Percentiles rank a stretch among this genome's conserved stretches.
These are phyloP conservation scores for Melieria crassipennis DNA, from an alignment of 2,888 invertebrate species.

Conservation along the genomic window DNA sequence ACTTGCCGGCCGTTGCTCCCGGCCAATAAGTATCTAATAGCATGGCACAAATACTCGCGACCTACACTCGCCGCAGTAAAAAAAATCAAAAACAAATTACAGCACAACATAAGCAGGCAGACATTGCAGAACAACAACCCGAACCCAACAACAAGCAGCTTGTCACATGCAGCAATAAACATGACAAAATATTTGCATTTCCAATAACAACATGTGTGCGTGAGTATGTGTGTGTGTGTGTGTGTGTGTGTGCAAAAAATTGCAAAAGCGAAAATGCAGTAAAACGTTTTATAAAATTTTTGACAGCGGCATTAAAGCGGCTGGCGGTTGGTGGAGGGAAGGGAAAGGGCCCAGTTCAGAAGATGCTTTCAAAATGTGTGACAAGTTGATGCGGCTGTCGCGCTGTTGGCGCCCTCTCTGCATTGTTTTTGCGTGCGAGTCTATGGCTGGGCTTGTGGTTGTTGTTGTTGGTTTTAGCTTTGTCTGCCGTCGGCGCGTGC, in stretches of 20 bases:
- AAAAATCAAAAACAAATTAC: background rate
- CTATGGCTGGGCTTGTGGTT: background rate
- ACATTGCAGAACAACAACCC: background rate
- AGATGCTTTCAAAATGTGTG: background rate
- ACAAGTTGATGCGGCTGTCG: constrained; percentile 26
- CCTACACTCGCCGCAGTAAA: background rate
- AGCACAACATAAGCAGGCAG: too few species aligned
- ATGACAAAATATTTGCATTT: background rate
- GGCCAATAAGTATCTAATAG: too few species aligned
- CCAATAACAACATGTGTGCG: background rate
- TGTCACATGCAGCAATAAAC: background rate
- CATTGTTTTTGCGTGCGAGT: background rate
- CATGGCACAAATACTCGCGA: background rate
- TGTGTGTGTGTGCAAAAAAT: too few species aligned
- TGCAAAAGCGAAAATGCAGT: too few species aligned
- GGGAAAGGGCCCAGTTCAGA: too few species aligned
- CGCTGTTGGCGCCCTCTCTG: background rate
- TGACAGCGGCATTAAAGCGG: too few species aligned
- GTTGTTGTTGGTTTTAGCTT: background rate
- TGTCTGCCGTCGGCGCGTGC: background rate
- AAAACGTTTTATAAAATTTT: too few species aligned
- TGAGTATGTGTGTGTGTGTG: too few species aligned
- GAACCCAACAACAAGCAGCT: background rate
- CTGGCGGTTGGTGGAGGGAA: too few species aligned
- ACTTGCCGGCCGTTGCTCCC: constrained; percentile 10